phyloP scores from a whole-genome alignment of 2,113 vertebrate genomes.

The Pimephales promelas region DNA sequence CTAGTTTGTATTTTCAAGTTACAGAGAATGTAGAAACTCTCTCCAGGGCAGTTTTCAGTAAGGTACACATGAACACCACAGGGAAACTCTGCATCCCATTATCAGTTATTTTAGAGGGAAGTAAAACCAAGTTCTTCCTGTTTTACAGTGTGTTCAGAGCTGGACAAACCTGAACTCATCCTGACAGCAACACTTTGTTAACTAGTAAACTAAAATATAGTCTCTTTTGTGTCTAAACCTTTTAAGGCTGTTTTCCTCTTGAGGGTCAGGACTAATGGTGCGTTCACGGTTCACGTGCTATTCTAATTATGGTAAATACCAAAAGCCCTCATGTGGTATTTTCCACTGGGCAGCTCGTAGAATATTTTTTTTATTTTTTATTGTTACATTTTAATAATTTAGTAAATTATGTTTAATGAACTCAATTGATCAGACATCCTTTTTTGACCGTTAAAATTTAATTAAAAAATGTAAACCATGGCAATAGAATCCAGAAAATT shows the following conservation, averaged over 20 bases:
- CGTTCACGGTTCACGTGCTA: too few relatives aligned
- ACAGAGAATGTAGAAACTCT: background rate
- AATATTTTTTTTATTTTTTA: too few relatives aligned
- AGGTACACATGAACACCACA: background rate
- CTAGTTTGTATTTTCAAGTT: background rate
- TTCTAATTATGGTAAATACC: too few relatives aligned
- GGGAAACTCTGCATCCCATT: slow-evolving; percentile 44
- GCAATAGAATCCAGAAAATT: background rate
- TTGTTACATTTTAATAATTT: background rate
- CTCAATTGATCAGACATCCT: too few relatives aligned
- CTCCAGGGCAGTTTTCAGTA: slow-evolving; percentile 8
- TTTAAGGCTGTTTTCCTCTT: background rate
- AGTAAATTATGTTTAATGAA: too few relatives aligned
- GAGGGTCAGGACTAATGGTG: background rate
- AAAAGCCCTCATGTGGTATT: too few relatives aligned
- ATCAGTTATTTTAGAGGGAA: slow-evolving; percentile 46
- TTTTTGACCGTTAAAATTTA: too few relatives aligned
- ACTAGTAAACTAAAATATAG: background rate
- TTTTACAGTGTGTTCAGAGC: slow-evolving; percentile 37
- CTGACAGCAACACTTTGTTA: background rate
- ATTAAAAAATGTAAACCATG: too few relatives aligned
- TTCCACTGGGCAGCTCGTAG: too few relatives aligned
- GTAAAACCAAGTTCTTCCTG: slow-evolving; percentile 53
- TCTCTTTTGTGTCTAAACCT: background rate
- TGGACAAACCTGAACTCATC: background rate